phyloP scores from a whole-genome alignment of 2,113 vertebrate genomes.

The Pipra filicauda region DNA sequence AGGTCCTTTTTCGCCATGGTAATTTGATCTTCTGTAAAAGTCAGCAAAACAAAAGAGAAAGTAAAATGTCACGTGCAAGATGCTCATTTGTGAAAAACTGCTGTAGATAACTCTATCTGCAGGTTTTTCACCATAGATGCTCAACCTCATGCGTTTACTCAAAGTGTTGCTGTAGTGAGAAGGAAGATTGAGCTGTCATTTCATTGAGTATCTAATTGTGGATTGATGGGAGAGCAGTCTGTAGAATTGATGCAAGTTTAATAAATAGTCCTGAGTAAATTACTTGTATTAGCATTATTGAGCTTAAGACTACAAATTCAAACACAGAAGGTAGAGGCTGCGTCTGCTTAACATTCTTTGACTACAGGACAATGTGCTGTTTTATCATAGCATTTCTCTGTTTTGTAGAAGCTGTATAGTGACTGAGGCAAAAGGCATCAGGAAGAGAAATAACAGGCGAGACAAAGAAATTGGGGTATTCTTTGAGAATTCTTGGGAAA shows the following conservation, averaged over 20 bases:
- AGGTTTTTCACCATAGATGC: neutral
- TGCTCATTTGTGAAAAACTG: neutral
- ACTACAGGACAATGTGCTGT: neutral
- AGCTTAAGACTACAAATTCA: neutral
- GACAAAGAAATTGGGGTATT: neutral
- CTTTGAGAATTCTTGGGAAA: neutral
- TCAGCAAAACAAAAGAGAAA: slow-evolving; percentile 13
- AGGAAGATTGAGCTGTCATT: slow-evolving; percentile 17
- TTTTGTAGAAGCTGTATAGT: neutral
- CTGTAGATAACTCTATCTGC: neutral
- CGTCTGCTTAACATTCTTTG: neutral
- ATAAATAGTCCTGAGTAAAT: slow-evolving; percentile 10
- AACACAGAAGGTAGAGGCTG: neutral
- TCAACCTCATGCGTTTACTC: neutral
- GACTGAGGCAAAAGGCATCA: neutral
- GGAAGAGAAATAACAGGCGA: neutral
- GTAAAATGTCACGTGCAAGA: slow-evolving; percentile 42
- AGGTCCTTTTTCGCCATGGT: slow-evolving; percentile 24
- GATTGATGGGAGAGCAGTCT: neutral
- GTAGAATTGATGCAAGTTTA: neutral
- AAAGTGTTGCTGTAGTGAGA: neutral
- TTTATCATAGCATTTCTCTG: neutral
- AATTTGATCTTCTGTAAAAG: slow-evolving; percentile 54
- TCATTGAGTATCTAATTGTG: neutral
- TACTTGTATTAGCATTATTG: neutral